Percentiles rank a stretch among this genome's conserved stretches.
Conservation (phyloP, 2,797 vertebrate species). For the Sebastes vulpes region DNA sequence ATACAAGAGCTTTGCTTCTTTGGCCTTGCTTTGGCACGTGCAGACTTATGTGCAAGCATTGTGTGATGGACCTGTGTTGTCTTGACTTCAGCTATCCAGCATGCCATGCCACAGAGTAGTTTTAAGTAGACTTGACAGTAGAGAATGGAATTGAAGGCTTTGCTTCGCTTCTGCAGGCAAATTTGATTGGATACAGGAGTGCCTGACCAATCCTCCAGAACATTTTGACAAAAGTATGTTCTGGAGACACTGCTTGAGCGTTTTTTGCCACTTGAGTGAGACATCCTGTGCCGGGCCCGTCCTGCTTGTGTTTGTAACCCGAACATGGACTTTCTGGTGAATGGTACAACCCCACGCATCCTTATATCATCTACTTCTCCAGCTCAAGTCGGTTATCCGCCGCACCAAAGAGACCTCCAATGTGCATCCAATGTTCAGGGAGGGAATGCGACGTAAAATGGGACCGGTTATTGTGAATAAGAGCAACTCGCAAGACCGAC, state of each 20-base stretch:
- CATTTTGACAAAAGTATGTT: constrained; percentile 18
- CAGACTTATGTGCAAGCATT: constrained; percentile 36
- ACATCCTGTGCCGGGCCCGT: not conserved
- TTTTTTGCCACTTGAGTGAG: constrained; percentile 39
- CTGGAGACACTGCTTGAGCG: constrained; percentile 7
- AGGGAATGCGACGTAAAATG: constrained; percentile 90
- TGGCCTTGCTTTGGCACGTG: constrained; percentile 51
- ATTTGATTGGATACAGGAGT: not conserved
- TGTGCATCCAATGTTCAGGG: constrained; percentile 95
- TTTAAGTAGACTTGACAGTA: constrained; percentile 9
- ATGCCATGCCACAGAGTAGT: constrained; percentile 34
- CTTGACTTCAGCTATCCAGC: constrained; percentile 26
- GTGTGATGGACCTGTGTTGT: constrained; percentile 30
- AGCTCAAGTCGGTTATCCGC: constrained; percentile 97
- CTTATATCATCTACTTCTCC: constrained; percentile 71
- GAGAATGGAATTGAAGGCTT: constrained; percentile 23
- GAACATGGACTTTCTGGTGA: constrained; percentile 36
- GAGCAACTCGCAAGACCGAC: constrained; percentile 91
- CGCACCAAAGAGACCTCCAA: constrained; percentile 94
- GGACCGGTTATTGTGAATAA: constrained; percentile 93
- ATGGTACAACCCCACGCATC: constrained; percentile 35
- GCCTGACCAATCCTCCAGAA: constrained; percentile 3
- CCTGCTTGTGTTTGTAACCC: constrained; percentile 36
- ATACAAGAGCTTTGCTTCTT: not conserved
- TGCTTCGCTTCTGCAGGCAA: constrained; percentile 16